A percentile compares a stretch with the other conserved stretches of the same genome.
These are phyloP conservation scores for Falco concolor DNA, from an alignment of 2,797 vertebrate species.

Conservation along the genomic window DNA sequence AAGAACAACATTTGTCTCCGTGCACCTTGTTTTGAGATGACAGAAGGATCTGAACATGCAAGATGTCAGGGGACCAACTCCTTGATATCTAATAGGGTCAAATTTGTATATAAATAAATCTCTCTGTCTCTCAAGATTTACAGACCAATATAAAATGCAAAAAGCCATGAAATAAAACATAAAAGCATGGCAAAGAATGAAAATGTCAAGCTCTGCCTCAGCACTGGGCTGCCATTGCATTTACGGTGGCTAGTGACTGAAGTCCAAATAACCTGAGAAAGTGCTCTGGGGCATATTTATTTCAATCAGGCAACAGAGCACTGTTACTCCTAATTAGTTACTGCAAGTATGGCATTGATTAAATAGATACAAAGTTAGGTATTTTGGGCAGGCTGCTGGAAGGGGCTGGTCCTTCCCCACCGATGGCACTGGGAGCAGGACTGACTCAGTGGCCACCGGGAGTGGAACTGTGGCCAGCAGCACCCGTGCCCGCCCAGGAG, in stretches of 20 bases:
- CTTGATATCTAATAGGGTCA: neutral
- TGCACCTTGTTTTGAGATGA: neutral
- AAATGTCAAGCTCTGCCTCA: neutral
- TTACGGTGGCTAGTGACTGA: neutral
- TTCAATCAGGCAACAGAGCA: neutral
- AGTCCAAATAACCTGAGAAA: neutral
- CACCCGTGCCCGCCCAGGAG: neutral
- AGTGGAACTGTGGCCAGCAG: neutral
- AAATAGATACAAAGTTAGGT: neutral
- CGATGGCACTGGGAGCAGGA: rapidly evolving
- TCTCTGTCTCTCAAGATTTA: neutral
- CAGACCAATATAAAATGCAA: neutral
- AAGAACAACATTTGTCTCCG: neutral
- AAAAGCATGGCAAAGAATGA: neutral
- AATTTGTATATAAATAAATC: neutral
- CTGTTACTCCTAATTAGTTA: neutral
- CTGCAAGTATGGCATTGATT: neutral
- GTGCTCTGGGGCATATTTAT: neutral
- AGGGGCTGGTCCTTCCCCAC: neutral
- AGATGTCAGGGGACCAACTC: neutral
- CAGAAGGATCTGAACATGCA: neutral
- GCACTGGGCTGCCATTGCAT: neutral
- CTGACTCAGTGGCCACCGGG: neutral
- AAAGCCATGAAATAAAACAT: neutral
- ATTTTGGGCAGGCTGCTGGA: neutral